Conservation (phyloP, 2,113 vertebrate genomes). For the Siniperca chuatsi region DNA sequence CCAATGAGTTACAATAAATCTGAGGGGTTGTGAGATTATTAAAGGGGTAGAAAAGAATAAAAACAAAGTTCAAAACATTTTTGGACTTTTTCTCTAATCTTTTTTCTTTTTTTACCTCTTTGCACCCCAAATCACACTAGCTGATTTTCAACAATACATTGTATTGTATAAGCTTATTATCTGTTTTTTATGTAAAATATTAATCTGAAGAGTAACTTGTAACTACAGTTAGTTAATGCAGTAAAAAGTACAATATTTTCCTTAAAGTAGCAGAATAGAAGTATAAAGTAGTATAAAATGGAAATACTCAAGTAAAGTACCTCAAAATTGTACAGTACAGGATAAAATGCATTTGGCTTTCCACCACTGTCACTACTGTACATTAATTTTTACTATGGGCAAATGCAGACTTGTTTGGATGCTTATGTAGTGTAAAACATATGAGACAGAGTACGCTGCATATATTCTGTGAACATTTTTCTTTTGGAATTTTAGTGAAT, state of each 20-base stretch:
- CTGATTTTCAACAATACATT: background rate
- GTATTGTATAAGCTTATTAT: background rate
- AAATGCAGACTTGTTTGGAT: background rate
- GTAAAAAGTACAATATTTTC: too few relatives aligned
- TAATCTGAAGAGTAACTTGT: too few relatives aligned
- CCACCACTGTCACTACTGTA: background rate
- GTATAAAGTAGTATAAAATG: background rate
- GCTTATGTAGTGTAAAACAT: background rate
- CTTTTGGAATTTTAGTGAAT: constrained; percentile 16
- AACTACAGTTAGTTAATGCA: too few relatives aligned
- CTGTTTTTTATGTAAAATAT: too few relatives aligned
- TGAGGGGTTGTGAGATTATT: background rate
- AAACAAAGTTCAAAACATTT: too few relatives aligned
- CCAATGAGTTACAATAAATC: background rate
- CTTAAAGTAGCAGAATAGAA: background rate
- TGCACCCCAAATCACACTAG: background rate
- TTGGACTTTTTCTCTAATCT: background rate
- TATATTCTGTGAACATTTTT: background rate
- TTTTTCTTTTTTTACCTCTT: background rate
- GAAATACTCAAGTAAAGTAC: background rate
- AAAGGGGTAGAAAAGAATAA: background rate
- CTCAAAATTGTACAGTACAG: background rate
- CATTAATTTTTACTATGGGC: background rate
- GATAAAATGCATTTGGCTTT: background rate
- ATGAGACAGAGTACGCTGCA: background rate